Evolutionary conservation across 1,140 invertebrate genomes (phyloP).

Genomic region (Brachionus paranguensis): DNA sequence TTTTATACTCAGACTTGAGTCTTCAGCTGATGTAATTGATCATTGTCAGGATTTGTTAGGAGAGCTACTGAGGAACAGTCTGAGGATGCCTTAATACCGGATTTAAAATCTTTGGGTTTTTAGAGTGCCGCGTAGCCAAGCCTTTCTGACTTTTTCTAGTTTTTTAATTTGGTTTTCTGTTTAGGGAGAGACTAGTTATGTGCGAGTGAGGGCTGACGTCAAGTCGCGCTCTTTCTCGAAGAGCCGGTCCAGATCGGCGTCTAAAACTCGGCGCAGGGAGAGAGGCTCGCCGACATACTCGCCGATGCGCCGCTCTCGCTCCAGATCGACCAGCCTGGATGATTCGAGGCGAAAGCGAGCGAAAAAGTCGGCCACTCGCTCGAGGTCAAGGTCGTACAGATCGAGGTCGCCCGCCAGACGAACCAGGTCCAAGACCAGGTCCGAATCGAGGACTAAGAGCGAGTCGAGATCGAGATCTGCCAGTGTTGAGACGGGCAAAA

Average conservation of each 20-base stretch:
- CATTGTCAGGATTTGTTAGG: not conserved
- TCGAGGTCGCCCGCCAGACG: not conserved
- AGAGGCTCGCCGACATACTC: not conserved
- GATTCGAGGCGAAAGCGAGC: not conserved
- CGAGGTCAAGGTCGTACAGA: slow-evolving; percentile 10
- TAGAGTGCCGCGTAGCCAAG: not conserved
- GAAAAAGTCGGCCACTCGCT: not conserved
- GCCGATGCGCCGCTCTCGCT: not conserved
- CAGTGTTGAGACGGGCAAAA: not conserved
- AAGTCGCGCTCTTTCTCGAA: not conserved
- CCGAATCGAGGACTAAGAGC: not conserved
- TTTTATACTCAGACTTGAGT: not conserved
- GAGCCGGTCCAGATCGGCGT: not conserved
- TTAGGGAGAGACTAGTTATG: slow-evolving; percentile 12
- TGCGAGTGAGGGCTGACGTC: not conserved
- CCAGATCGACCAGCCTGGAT: slow-evolving; percentile 22
- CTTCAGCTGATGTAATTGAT: not conserved
- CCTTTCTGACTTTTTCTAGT: not conserved
- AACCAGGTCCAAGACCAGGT: not conserved
- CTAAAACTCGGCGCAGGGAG: not conserved
- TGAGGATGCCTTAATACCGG: not conserved
- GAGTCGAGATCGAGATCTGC: not conserved
- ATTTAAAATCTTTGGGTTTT: not conserved
- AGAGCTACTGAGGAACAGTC: slow-evolving; percentile 1
- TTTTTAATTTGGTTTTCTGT: not conserved